These are phyloP conservation scores for Lithobates pipiens DNA, from an alignment of 2,797 vertebrate genomes.

Conservation along the genomic window DNA sequence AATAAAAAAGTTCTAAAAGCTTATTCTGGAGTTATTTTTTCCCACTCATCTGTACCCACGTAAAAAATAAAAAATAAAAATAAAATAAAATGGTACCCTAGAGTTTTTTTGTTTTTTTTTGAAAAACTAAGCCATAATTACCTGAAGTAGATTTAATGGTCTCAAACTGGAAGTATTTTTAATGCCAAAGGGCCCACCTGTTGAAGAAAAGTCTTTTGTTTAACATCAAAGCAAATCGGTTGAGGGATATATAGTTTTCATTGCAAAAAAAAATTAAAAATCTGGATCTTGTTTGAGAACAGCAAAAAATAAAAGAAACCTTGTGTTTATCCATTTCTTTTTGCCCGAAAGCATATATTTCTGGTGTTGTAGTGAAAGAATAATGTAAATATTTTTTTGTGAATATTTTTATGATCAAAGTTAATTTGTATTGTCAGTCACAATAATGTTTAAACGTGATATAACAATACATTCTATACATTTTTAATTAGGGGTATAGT, in stretches of 20 bases:
- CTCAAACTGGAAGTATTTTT: conserved; percentile 89
- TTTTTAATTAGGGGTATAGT: no score
- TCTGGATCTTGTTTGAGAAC: not conserved
- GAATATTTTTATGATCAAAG: no score
- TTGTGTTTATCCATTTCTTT: no score
- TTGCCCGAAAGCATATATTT: not conserved
- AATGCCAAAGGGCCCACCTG: conserved; percentile 89
- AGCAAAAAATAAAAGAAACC: no score
- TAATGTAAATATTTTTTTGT: no score
- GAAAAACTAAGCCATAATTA: conserved; percentile 70
- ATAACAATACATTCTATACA: not conserved
- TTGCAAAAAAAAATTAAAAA: not conserved
- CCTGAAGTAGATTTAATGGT: conserved; percentile 95
- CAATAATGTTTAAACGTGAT: not conserved
- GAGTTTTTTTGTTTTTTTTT: no score
- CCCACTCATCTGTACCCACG: no score
- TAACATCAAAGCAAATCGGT: conserved; percentile 60
- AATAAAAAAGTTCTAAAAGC: no score
- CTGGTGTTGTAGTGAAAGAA: not conserved
- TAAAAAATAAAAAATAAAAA: no score
- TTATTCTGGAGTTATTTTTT: no score
- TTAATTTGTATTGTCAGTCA: not conserved
- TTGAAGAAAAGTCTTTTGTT: conserved; percentile 73
- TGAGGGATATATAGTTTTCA: not conserved
- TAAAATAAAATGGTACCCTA: no score